Evolutionary conservation across 2,888 invertebrate species (phyloP), one percentile per base, ranked within the genome.

Genomic region (Nasonia oneida): DNA sequence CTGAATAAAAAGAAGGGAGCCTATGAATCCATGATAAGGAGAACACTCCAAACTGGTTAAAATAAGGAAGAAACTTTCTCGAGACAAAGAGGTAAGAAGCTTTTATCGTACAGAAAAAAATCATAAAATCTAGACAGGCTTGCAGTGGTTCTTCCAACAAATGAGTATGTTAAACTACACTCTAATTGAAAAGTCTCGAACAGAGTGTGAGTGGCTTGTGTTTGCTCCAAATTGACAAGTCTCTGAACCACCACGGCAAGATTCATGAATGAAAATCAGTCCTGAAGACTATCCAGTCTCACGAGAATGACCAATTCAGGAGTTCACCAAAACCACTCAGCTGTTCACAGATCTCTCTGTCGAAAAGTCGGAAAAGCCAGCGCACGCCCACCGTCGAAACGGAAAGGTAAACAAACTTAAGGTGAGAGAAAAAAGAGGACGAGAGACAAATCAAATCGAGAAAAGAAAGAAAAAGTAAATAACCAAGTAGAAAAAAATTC

Each of bases 401-500:
- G 23, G 8, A 79, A 64, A 64, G 14, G 33, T 47, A 71, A n/a
- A 76, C 53, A 64, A 70, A 77, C 79, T 81, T 39, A 84, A 74
- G 70, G 74, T 71, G 37, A 71, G 61, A 77, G 4, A 75, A 76
- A 84, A 81, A 64, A 76, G 81, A 75, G 29, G 12, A 14, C 67
- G n/a, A 78, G 74, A 75, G 61, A 84, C 18, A 75, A 84, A 77
- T 8, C 23, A 29, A 82, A 39, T 37, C 33, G 57, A 70, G 76
- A 86, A 29, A 74, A 78, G 47, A 78, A 78, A 86, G 64, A 84
- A 82, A 85, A 70, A 70, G 75, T 74, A 61, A 71, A 82, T 75
- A 53, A 76, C 37, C 18, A 67, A 67, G 12, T 88, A 87, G 50
- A 77, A 84, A 75, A 77, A 8, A 77, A 61, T 64, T 1, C 29